phyloP scores from a whole-genome alignment of 23 tunicate genomes.

The Pegea sp. region DNA sequence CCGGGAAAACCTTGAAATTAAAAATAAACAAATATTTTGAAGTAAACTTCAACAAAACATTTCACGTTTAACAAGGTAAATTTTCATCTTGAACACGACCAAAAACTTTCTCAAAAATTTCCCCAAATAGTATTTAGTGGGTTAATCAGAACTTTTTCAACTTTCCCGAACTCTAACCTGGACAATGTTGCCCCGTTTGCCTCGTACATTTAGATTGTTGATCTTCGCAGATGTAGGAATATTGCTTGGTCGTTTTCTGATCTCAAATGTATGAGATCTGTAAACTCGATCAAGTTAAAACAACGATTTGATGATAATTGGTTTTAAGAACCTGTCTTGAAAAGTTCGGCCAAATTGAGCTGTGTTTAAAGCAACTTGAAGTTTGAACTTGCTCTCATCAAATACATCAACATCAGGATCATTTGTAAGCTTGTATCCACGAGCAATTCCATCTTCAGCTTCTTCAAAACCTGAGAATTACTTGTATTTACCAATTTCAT shows the following conservation, averaged over 20 bases:
- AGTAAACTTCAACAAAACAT: no score
- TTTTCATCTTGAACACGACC: no score
- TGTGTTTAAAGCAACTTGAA: conserved; percentile 47
- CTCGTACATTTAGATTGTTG: conserved; percentile 51
- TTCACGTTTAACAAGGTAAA: no score
- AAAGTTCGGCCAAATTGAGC: conserved; percentile 80
- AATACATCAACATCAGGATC: conserved; percentile 52
- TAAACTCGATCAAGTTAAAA: not conserved
- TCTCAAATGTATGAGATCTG: conserved; percentile 50
- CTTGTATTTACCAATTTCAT: not conserved
- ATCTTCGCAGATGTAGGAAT: conserved; percentile 15
- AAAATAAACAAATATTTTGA: no score
- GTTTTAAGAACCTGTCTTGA: conserved; percentile 94
- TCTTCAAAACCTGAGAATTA: no score
- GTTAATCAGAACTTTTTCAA: no score
- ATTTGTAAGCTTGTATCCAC: conserved; percentile 14
- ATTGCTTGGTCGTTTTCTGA: conserved; percentile 28
- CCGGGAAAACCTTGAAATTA: conserved; percentile 83
- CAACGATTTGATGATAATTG: not conserved
- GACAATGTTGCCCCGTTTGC: conserved; percentile 78
- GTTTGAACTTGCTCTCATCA: conserved; percentile 10
- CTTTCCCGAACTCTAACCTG: conserved; percentile 23
- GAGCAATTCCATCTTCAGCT: conserved; percentile 6
- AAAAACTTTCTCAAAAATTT: no score
- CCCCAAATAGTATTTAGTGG: no score